Evolutionary conservation across 92 coral and sea anemone genomes (phyloP), one percentile per base, ranked within the genome.

Genomic region (Muricea muricata): DNA sequence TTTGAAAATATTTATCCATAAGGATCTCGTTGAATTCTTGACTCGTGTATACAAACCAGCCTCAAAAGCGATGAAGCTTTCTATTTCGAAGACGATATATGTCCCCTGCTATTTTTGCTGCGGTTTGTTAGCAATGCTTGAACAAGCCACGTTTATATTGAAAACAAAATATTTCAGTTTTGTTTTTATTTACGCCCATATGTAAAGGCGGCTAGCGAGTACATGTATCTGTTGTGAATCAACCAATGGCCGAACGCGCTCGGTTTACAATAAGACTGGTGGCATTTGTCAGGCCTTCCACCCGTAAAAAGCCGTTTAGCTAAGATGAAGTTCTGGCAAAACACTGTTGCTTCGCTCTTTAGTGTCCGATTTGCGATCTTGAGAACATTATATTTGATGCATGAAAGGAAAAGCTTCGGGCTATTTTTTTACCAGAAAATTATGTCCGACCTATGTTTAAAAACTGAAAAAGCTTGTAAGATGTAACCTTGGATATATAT

Each of bases 141-240:
- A n/a, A 23, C 67, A 61, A 77, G 68, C 68, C 82, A 77, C 82
- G 82, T 77, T n/a, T n/a, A n/a, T n/a, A n/a, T n/a, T n/a, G n/a
- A n/a, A n/a, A n/a, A n/a, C n/a, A n/a, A n/a, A n/a, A n/a, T n/a
- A n/a, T n/a, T n/a, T n/a, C n/a, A n/a, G n/a, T n/a, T n/a, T n/a
- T n/a, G n/a, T n/a, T 77, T 54, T 77, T 28, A 29, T 55, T n/a
- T 31, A 17, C 39, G 46, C 69, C 67, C 52, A 58, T 54, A 52
- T 77, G 21, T 54, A 77, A 54, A 55, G 61, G 80, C 82, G 69
- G 60, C 69, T 55, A 17, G 24, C 82, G 14, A 18, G 56, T 30
- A 47, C 82, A 14, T 77, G 82, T 77, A 61, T 35, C 69, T 5
- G 3, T 30, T n/a, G 35, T 6, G 18, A 77, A 56, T 28, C 5